These are phyloP conservation scores for Leucophora obtusa DNA, from an alignment of 2,888 invertebrate genomes.

Conservation along the genomic window DNA sequence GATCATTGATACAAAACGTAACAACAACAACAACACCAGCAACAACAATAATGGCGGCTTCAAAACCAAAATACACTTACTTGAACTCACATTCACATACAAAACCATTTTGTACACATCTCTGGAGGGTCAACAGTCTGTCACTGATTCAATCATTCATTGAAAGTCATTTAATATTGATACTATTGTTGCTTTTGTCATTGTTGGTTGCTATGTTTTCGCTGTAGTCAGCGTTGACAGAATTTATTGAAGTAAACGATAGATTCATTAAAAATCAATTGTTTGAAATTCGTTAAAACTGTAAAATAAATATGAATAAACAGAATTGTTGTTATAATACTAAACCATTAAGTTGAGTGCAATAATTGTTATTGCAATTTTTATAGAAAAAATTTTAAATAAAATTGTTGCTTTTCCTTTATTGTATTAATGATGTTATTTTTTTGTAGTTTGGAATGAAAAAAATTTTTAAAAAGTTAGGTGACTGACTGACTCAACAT, in stretches of 20 bases:
- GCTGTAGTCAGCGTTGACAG: background rate
- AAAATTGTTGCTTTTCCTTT: too few relatives aligned
- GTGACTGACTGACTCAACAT: too few relatives aligned
- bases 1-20: background rate
- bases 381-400: too few relatives aligned
- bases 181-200: background rate
- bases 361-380: too few relatives aligned
- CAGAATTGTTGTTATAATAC: too few relatives aligned
- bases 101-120: constrained; percentile 6
- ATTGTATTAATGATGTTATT: too few relatives aligned
- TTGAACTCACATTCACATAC: background rate
- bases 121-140: constrained; percentile 27
- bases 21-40: background rate
- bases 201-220: background rate
- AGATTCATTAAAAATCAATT: constrained; percentile 40
- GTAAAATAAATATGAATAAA: background rate
- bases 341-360: too few relatives aligned
- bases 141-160: constrained; percentile 27
- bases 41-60: background rate
- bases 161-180: constrained; percentile 36
- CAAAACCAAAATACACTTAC: too few relatives aligned
- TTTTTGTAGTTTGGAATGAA: too few relatives aligned
- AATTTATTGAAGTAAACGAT: constrained; percentile 7
- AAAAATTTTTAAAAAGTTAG: too few relatives aligned
- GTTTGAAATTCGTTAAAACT: constrained; percentile 5